Evolutionary conservation across 2,888 invertebrate species (phyloP).

Genomic region (Stenchaetothrips biformis): DNA sequence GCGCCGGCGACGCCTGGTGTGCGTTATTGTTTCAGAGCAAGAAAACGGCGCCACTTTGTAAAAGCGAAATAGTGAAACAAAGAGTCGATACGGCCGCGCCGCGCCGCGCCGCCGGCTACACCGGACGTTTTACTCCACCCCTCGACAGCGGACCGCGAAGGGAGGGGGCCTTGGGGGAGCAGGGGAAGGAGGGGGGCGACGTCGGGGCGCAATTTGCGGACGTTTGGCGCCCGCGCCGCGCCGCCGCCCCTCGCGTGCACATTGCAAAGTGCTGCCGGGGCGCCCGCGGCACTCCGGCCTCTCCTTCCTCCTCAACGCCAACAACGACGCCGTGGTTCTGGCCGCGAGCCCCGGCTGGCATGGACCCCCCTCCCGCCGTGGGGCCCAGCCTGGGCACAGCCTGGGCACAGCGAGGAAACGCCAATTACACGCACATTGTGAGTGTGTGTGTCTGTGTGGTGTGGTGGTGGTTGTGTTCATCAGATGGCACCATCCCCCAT

Average conservation of each 20-base stretch:
- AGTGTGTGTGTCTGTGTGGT: neutral
- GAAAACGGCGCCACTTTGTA: too few species aligned
- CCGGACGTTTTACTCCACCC: too few species aligned
- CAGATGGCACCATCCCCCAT: conserved; percentile 10
- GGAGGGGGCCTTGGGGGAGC: neutral
- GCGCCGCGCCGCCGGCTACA: neutral
- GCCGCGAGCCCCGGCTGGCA: neutral
- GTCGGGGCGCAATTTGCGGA: neutral
- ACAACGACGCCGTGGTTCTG: too few species aligned
- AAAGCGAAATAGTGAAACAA: neutral
- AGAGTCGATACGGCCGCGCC: neutral
- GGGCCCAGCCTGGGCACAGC: neutral
- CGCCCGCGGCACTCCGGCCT: neutral
- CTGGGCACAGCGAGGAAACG: neutral
- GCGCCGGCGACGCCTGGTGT: too few species aligned
- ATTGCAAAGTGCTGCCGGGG: neutral
- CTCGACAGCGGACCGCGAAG: too few species aligned
- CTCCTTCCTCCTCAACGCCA: neutral
- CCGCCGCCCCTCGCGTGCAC: neutral
- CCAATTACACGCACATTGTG: conserved; percentile 21
- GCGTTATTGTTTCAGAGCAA: too few species aligned
- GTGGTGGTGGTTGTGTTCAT: neutral
- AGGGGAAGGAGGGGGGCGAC: neutral
- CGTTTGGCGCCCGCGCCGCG: too few species aligned
- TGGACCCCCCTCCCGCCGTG: neutral